These are phyloP conservation scores for Sebastolobus alascanus DNA, from an alignment of 2,797 vertebrate genomes.

Conservation along the genomic window DNA sequence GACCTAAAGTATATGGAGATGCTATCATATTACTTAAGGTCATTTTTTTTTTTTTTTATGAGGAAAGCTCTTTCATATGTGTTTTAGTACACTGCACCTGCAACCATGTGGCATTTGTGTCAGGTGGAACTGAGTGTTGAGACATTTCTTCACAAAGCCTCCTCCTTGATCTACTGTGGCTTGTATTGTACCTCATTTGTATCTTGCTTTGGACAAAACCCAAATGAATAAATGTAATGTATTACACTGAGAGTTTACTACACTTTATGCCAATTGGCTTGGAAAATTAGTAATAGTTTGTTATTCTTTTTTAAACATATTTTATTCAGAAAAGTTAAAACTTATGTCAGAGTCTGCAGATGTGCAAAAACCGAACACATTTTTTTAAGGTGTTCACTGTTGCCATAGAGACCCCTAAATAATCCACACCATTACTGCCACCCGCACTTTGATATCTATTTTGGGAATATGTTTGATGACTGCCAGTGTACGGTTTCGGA, in stretches of 20 bases:
- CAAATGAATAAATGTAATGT: not conserved
- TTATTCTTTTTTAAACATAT: not conserved
- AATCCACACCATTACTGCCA: conserved; percentile 15
- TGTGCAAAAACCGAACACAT: not conserved
- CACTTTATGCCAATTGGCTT: not conserved
- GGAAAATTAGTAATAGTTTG: not conserved
- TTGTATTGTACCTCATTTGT: not conserved
- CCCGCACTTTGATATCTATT: conserved; percentile 39
- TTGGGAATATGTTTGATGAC: conserved; percentile 27
- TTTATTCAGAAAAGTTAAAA: not conserved
- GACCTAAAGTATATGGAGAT: not conserved
- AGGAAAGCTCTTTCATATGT: not conserved
- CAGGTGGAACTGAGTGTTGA: not conserved
- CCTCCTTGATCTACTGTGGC: not conserved
- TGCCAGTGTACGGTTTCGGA: conserved; percentile 24
- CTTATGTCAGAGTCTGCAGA: not conserved
- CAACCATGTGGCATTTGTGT: not conserved
- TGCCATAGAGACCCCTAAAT: conserved; percentile 22
- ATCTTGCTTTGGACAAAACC: not conserved
- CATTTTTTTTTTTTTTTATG: not conserved
- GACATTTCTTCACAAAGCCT: not conserved
- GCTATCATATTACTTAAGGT: not conserved
- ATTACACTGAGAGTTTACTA: not conserved
- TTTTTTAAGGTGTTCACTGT: conserved; percentile 18
- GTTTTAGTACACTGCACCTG: not conserved